Conservation (phyloP, 2,797 vertebrate genomes). For the Eleutherodactylus coqui region DNA sequence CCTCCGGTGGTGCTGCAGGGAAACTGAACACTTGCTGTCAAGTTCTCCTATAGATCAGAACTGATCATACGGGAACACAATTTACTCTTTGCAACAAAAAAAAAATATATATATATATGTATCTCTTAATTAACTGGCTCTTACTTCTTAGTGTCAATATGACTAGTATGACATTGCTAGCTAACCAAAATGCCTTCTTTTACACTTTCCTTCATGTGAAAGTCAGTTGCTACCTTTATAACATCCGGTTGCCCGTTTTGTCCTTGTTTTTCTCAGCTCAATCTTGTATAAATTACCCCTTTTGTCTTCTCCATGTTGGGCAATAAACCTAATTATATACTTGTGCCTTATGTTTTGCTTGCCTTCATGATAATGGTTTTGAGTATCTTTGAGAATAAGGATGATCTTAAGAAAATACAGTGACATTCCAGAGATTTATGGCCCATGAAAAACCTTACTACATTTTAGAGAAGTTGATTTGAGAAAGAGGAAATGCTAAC, state of each 20-base stretch:
- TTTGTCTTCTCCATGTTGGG: not conserved
- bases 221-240: not conserved
- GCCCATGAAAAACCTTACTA: not conserved
- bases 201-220: not conserved
- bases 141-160: not conserved
- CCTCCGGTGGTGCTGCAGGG: not conserved
- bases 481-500: conserved; percentile 6
- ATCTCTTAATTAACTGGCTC: not conserved
- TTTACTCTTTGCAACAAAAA: not conserved
- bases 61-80: not conserved
- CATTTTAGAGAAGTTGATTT: not conserved
- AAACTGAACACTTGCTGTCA: not conserved
- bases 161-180: not conserved
- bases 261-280: not conserved
- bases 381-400: not conserved
- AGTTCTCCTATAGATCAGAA: not conserved
- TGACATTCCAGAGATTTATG: conserved; percentile 49
- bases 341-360: not conserved
- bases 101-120: too few relatives aligned
- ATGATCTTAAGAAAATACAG: conserved; percentile 8
- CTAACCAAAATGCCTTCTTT: not conserved
- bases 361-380: not conserved
- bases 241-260: not conserved
- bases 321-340: not conserved
- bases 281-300: not conserved